A percentile compares a stretch with the other conserved stretches of the same genome.
These are phyloP conservation scores for Ceyx cyanopectus DNA, from an alignment of 2,113 vertebrate genomes.

Conservation along the genomic window DNA sequence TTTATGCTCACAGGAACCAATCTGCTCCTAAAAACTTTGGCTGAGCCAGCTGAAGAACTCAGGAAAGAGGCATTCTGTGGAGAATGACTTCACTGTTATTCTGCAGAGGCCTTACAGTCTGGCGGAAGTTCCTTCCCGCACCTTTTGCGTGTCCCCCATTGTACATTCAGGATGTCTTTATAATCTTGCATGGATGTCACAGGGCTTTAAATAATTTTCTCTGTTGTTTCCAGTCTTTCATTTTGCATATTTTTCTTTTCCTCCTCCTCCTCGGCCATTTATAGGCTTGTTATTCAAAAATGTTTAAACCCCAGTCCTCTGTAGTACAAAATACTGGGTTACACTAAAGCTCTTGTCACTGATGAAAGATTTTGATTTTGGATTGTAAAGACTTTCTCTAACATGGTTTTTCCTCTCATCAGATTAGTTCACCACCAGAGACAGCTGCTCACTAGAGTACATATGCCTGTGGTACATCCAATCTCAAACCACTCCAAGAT, in stretches of 20 bases:
- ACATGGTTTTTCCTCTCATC: conserved; percentile 8
- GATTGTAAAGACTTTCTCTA: conserved; percentile 57
- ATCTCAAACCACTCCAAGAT: neutral
- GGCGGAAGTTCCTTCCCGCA: neutral
- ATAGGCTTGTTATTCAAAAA: neutral
- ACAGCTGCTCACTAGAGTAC: neutral
- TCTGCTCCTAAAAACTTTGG: neutral
- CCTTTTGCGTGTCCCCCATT: neutral
- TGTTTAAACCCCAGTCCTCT: neutral
- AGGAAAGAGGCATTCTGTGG: neutral
- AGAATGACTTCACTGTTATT: neutral
- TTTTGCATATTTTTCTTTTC: neutral
- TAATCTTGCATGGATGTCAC: neutral
- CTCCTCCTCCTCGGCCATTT: neutral
- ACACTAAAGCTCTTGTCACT: conserved; percentile 40
- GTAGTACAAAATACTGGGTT: conserved; percentile 29
- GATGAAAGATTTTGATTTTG: conserved; percentile 55
- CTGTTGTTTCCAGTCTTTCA: neutral
- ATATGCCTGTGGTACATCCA: neutral
- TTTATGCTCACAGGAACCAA: neutral
- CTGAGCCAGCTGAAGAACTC: neutral
- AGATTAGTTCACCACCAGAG: neutral
- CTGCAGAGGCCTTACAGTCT: neutral
- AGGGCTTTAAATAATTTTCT: neutral
- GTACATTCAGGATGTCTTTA: conserved; percentile 13